phyloP scores from a whole-genome alignment of 2,888 invertebrate species.

The Catonia carolina region DNA sequence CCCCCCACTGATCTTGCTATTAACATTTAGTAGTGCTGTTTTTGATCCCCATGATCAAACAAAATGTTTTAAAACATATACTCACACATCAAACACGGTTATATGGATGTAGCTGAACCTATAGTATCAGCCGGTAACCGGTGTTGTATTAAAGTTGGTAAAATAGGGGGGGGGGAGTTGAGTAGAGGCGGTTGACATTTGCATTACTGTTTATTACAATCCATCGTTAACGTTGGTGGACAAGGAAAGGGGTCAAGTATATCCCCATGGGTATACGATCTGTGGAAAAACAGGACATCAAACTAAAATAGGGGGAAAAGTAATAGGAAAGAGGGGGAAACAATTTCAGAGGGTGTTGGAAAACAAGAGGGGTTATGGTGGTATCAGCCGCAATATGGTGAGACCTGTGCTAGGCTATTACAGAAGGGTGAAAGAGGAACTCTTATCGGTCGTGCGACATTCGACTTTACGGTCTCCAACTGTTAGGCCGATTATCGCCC shows the following conservation, averaged over 20 bases:
- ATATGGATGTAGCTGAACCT: no score
- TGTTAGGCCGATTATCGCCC: not conserved
- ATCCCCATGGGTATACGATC: not conserved
- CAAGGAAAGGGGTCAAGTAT: slow-evolving; percentile 1
- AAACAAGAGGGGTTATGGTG: not conserved
- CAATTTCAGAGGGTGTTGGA: not conserved
- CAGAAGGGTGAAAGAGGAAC: not conserved
- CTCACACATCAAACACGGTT: no score
- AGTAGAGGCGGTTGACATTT: not conserved
- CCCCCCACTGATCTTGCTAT: no score
- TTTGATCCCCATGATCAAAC: no score
- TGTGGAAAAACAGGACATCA: no score
- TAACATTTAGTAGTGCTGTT: no score
- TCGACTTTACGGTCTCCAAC: slow-evolving; percentile 5
- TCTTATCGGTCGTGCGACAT: slow-evolving; percentile 8
- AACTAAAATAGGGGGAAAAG: no score
- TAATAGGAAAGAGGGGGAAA: slow-evolving; percentile 1
- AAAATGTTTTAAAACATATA: no score
- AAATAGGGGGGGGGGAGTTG: no score
- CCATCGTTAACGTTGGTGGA: slow-evolving; percentile 2
- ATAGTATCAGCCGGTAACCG: no score
- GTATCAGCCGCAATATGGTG: slow-evolving; percentile 12
- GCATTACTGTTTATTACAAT: slow-evolving; percentile 11
- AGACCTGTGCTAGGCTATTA: slow-evolving; percentile 4
- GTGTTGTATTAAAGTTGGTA: no score